Conservation (phyloP, 1,140 invertebrate genomes). For the Nebria ingens region DNA sequence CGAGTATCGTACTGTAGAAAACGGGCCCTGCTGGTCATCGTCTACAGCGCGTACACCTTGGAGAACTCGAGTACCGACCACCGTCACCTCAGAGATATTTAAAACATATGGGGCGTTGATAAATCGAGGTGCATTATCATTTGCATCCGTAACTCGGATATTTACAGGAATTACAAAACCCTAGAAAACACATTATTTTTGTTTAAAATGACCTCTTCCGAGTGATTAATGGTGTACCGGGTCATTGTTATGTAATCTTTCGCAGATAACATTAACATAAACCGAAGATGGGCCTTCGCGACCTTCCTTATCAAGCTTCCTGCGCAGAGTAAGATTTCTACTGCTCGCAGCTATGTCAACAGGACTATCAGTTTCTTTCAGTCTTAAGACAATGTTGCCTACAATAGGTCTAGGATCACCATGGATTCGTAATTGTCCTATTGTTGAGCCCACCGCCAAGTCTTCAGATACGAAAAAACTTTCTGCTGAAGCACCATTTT, state of each 20-base stretch:
- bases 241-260: constrained; percentile 66
- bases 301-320: constrained; percentile 76
- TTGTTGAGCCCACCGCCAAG: constrained; percentile 60
- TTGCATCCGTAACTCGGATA: constrained; percentile 83
- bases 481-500: constrained; percentile 80
- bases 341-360: constrained; percentile 62
- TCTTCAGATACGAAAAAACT: constrained; percentile 85
- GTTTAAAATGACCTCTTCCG: no score
- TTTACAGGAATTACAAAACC: constrained; percentile 82
- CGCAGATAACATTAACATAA: constrained; percentile 75
- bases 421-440: constrained; percentile 61
- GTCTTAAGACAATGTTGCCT: constrained; percentile 67
- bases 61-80: constrained; percentile 66
- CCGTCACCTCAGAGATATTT: constrained; percentile 78
- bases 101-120: constrained; percentile 69
- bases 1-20: constrained; percentile 78
- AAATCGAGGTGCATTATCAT: constrained; percentile 82
- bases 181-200: constrained; percentile 39
- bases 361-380: constrained; percentile 69
- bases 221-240: constrained; percentile 35
- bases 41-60: constrained; percentile 69
- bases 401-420: constrained; percentile 55
- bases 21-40: constrained; percentile 79
- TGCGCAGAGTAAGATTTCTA: constrained; percentile 70
- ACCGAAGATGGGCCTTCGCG: constrained; percentile 70